These are phyloP conservation scores for Xenops minutus DNA, from an alignment of 2,797 vertebrate genomes.

Conservation along the genomic window DNA sequence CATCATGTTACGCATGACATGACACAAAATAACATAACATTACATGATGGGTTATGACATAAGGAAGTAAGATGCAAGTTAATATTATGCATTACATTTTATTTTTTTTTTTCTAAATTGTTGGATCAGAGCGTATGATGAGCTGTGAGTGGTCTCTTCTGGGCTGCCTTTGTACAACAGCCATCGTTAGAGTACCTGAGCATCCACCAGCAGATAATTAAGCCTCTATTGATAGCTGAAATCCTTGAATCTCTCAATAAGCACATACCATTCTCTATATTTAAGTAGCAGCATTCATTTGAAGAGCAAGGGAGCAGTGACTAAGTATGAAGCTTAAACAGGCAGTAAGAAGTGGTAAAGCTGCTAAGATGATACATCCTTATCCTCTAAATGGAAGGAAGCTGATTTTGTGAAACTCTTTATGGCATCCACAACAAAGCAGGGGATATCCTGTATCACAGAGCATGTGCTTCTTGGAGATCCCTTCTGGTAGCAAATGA, in stretches of 20 bases:
- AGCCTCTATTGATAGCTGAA: constrained; percentile 49
- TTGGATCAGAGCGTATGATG: not conserved
- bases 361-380: not conserved
- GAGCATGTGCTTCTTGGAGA: constrained; percentile 47
- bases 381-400: constrained; percentile 22
- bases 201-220: constrained; percentile 46
- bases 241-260: constrained; percentile 58
- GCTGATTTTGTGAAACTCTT: constrained; percentile 40
- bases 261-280: not conserved
- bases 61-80: not conserved
- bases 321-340: not conserved
- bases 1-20: not conserved
- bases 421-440: constrained; percentile 57
- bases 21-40: not conserved
- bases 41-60: constrained; percentile 28
- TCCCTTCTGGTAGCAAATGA: constrained; percentile 55
- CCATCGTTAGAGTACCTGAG: constrained; percentile 4
- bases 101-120: not conserved
- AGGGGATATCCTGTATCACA: constrained; percentile 40
- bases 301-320: constrained; percentile 38
- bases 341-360: constrained; percentile 26
- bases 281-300: constrained; percentile 44
- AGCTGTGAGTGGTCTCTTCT: constrained; percentile 22
- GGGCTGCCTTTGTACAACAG: not conserved
- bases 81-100: not conserved